phyloP scores from a whole-genome alignment of 2,888 invertebrate genomes.

The Sarcophaga subvicina region DNA sequence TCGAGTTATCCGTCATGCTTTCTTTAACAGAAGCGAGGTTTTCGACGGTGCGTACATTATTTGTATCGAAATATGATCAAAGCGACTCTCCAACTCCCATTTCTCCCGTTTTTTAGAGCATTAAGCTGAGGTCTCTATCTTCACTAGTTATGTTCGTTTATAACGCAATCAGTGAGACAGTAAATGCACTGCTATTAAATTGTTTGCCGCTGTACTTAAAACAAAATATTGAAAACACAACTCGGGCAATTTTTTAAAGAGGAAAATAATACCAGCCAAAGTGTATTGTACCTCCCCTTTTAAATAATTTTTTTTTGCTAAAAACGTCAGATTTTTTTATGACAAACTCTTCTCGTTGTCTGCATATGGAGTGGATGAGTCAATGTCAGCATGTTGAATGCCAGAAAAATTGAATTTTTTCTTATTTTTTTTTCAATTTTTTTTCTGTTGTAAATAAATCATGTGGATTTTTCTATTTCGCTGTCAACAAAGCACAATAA shows the following conservation, averaged over 20 bases:
- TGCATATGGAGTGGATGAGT: constrained; percentile 12
- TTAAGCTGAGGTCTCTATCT: no score
- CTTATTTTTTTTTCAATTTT: not conserved
- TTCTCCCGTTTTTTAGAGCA: no score
- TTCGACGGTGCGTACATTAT: no score
- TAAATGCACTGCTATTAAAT: no score
- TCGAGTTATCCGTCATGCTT: no score
- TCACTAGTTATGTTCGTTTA: no score
- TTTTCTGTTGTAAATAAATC: constrained; percentile 26
- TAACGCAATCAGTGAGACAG: no score
- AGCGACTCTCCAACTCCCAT: no score
- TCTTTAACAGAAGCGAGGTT: no score
- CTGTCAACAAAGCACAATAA: not conserved
- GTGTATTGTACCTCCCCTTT: not conserved
- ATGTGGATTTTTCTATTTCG: constrained; percentile 7
- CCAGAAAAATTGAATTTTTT: constrained; percentile 6
- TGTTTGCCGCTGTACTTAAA: no score
- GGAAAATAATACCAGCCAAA: not conserved
- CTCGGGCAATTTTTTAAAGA: not conserved
- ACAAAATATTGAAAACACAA: no score
- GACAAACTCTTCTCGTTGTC: not conserved
- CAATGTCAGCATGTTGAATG: constrained; percentile 58
- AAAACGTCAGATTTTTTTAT: constrained; percentile 15
- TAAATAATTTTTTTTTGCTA: not conserved
- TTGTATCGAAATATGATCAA: no score